Evolutionary conservation across 2,888 invertebrate genomes (phyloP).

Genomic region (Salticus scenicus): DNA sequence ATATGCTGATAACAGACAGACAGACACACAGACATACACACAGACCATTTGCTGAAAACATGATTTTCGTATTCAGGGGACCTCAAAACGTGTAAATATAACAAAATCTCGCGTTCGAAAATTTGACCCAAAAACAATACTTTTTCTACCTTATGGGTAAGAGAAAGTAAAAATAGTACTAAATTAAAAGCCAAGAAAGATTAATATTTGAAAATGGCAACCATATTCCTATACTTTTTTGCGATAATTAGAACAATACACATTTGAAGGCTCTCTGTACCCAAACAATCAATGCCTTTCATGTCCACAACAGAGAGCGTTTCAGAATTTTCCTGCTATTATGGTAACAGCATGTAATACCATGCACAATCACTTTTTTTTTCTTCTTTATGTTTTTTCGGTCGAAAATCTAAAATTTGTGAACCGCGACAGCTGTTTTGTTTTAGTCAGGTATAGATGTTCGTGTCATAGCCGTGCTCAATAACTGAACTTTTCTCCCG

Average conservation of each 20-base stretch:
- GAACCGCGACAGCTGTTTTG: slow-evolving; percentile 46
- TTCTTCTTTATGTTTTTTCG: neutral
- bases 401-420: slow-evolving; percentile 35
- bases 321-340: slow-evolving; percentile 46
- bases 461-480: slow-evolving; percentile 22
- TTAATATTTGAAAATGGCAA: neutral
- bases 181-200: neutral
- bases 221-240: neutral
- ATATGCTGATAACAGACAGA: too few relatives aligned
- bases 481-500: slow-evolving; percentile 34
- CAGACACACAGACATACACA: too few relatives aligned
- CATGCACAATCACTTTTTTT: neutral
- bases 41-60: too few relatives aligned
- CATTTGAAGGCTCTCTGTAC: slow-evolving; percentile 37
- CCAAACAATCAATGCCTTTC: slow-evolving; percentile 65
- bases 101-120: too few relatives aligned
- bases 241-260: slow-evolving; percentile 41
- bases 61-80: too few relatives aligned
- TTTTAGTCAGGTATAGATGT: slow-evolving; percentile 49
- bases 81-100: too few relatives aligned
- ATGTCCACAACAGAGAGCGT: slow-evolving; percentile 50
- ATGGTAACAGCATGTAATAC: slow-evolving; percentile 1
- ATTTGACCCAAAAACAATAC: too few relatives aligned
- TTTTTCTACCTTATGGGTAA: too few relatives aligned
- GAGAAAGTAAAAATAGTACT: too few relatives aligned